Evolutionary conservation across 2,888 invertebrate species (phyloP).

Genomic region (Aleiodes leptofemur): DNA sequence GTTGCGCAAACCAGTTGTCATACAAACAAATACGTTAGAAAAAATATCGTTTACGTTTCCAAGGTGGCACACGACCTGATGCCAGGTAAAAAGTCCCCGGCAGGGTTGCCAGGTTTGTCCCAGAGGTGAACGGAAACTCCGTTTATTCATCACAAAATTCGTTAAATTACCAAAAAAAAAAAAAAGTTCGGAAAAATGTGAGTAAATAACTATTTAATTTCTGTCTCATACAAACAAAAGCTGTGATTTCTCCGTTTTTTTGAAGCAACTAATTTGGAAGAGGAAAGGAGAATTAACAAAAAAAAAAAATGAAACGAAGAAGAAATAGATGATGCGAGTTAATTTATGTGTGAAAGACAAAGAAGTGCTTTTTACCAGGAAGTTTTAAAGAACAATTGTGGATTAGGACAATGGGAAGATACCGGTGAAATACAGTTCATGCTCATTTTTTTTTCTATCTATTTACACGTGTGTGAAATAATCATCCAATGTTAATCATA

Average conservation of each 20-base stretch:
- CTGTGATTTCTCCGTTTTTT: no score
- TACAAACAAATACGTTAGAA: conserved; percentile 3
- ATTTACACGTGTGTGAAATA: conserved; percentile 34
- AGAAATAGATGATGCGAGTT: conserved; percentile 14
- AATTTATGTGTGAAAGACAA: conserved; percentile 18
- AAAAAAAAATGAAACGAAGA: conserved; percentile 25
- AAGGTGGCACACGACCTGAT: conserved; percentile 38
- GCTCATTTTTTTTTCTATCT: conserved; percentile 19
- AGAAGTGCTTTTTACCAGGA: conserved; percentile 1
- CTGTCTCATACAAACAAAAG: not conserved
- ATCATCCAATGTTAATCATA: not conserved
- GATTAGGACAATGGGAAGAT: conserved; percentile 40
- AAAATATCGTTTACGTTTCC: conserved; percentile 17
- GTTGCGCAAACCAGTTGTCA: not conserved
- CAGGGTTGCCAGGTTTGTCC: conserved; percentile 47
- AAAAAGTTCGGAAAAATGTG: not conserved
- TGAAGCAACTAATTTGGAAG: not conserved
- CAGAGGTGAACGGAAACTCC: conserved; percentile 40
- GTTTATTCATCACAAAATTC: conserved; percentile 1
- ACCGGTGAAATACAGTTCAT: conserved; percentile 36
- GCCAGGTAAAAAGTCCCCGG: conserved; percentile 37
- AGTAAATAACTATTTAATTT: not conserved
- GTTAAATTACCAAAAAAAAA: not conserved
- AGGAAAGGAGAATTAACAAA: not conserved
- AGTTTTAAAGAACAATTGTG: conserved; percentile 27